A percentile compares a stretch with the other conserved stretches of the same genome.
These are phyloP conservation scores for Lepidocyrtoides sp. DNA, from an alignment of 2,888 invertebrate genomes.

Conservation along the genomic window DNA sequence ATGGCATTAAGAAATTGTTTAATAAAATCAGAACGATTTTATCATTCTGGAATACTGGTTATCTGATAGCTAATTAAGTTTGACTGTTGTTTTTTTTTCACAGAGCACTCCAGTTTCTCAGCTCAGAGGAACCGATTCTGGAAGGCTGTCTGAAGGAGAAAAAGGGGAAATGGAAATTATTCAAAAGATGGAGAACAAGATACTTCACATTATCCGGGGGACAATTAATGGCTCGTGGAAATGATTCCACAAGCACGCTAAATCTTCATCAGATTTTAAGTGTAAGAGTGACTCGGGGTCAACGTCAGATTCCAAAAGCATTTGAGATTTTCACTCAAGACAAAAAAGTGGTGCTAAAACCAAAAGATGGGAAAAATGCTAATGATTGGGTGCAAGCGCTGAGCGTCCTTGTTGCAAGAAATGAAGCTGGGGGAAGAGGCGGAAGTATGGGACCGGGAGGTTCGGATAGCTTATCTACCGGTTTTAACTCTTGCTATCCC, in stretches of 20 bases:
- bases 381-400: constrained; percentile 94
- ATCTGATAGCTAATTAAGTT: too few relatives aligned
- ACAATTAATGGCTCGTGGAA: constrained; percentile 88
- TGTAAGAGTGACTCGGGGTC: constrained; percentile 96
- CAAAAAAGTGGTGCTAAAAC: constrained; percentile 96
- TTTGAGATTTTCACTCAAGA: constrained; percentile 99
- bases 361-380: constrained; percentile 97
- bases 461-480: constrained; percentile 62
- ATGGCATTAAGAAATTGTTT: too few relatives aligned
- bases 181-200: constrained; percentile 88
- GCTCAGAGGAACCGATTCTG: constrained; percentile 92
- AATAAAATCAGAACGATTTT: neutral
- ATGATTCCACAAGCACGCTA: constrained; percentile 88
- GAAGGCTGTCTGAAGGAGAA: constrained; percentile 97
- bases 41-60: too few relatives aligned
- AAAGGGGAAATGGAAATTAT: constrained; percentile 96
- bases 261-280: constrained; percentile 97
- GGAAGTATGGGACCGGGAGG: neutral
- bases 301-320: constrained; percentile 97
- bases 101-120: constrained; percentile 93
- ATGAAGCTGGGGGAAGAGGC: constrained; percentile 72
- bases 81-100: constrained; percentile 87
- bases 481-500: constrained; percentile 72
- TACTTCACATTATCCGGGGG: constrained; percentile 98
- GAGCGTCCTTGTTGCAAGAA: constrained; percentile 83